Conservation (phyloP, 2,888 invertebrate genomes). For the Hirtodrosophila histrioides region DNA sequence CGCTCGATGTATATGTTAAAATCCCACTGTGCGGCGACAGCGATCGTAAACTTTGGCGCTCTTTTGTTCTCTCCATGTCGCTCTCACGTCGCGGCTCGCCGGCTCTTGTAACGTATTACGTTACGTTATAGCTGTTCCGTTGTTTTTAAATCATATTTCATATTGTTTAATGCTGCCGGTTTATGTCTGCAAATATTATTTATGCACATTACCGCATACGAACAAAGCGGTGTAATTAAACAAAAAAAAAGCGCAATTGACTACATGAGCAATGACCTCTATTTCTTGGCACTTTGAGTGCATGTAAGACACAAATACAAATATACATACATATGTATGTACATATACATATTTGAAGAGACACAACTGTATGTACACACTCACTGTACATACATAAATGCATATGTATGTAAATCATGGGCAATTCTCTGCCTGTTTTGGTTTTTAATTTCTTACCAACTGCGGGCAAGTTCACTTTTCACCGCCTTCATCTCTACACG, state of each 20-base stretch:
- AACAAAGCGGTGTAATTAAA: neutral
- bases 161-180: conserved; percentile 10
- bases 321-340: neutral
- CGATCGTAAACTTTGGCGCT: conserved; percentile 36
- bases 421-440: conserved; percentile 23
- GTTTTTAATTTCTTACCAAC: conserved; percentile 9
- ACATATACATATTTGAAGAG: neutral
- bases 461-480: conserved; percentile 12
- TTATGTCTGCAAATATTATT: conserved; percentile 1
- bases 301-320: neutral
- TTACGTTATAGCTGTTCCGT: conserved; percentile 24
- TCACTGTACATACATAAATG: neutral
- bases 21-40: conserved; percentile 30
- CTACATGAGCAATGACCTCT: conserved; percentile 13
- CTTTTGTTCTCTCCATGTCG: conserved; percentile 2
- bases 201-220: conserved; percentile 1
- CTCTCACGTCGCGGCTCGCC: conserved; percentile 3
- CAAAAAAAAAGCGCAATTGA: conserved; percentile 3
- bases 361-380: neutral
- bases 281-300: conserved; percentile 3
- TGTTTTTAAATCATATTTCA: conserved; percentile 19
- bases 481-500: neutral
- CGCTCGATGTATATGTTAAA: too few species aligned
- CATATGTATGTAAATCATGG: conserved; percentile 14
- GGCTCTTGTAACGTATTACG: conserved; percentile 35